A percentile compares a stretch with the other conserved stretches of the same genome.
Conservation (phyloP, 2,888 invertebrate genomes). For the Colletes collaris region DNA sequence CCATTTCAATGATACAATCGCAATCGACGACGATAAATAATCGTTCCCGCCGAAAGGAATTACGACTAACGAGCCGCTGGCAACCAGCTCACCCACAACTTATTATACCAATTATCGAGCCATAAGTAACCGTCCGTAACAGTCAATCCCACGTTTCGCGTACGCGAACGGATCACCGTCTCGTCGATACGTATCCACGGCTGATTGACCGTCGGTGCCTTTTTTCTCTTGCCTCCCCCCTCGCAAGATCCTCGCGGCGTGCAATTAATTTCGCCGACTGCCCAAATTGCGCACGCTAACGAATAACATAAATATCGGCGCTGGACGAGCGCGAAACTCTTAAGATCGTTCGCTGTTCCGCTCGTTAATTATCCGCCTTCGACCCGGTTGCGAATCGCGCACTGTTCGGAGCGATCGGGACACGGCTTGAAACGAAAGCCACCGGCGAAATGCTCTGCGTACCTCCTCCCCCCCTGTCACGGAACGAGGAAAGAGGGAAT, state of each 20-base stretch:
- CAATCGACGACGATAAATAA: conserved; percentile 54
- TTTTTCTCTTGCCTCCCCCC: not conserved
- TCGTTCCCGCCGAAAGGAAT: conserved; percentile 56
- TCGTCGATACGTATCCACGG: conserved; percentile 16
- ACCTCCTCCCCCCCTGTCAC: not conserved
- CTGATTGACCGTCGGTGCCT: conserved; percentile 45
- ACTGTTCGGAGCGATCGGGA: conserved; percentile 13
- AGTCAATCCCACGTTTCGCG: conserved; percentile 50
- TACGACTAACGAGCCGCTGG: conserved; percentile 52
- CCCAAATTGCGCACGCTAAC: conserved; percentile 56
- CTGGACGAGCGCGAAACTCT: conserved; percentile 46
- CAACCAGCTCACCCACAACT: conserved; percentile 52
- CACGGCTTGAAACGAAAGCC: not conserved
- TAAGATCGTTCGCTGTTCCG: conserved; percentile 38
- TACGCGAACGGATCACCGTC: conserved; percentile 40
- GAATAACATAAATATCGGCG: conserved; percentile 58
- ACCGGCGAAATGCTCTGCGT: conserved; percentile 25
- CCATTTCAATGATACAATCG: conserved; percentile 48
- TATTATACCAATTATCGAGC: conserved; percentile 57
- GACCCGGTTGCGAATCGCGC: conserved; percentile 43
- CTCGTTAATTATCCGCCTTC: conserved; percentile 64
- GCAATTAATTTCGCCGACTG: conserved; percentile 56
- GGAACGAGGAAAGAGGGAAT: conserved; percentile 36
- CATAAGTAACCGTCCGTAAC: conserved; percentile 57
- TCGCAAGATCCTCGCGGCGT: conserved; percentile 32